phyloP scores from a whole-genome alignment of 1,140 invertebrate species.

The Bicyclus anynana region DNA sequence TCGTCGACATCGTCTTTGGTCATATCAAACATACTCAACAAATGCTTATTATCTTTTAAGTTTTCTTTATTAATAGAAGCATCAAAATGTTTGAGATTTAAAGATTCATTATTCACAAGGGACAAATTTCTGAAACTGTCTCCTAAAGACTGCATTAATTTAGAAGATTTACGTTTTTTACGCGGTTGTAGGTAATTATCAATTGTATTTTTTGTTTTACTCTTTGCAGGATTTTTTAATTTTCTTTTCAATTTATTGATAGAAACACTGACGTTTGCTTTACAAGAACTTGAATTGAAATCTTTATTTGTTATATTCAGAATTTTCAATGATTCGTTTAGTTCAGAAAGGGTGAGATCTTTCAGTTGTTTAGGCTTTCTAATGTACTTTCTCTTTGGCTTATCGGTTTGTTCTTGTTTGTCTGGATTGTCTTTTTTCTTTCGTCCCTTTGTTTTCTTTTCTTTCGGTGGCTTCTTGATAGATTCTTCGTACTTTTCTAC shows the following conservation, averaged over 20 bases:
- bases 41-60: conserved; percentile 16
- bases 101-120: conserved; percentile 13
- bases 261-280: conserved; percentile 49
- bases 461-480: conserved; percentile 77
- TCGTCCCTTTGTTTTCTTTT: conserved; percentile 73
- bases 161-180: conserved; percentile 39
- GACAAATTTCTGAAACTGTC: conserved; percentile 42
- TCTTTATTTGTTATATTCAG: conserved; percentile 41
- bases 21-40: conserved; percentile 51
- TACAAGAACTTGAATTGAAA: conserved; percentile 43
- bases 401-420: conserved; percentile 31
- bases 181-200: conserved; percentile 55
- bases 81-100: conserved; percentile 3
- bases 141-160: conserved; percentile 26
- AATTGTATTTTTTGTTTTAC: conserved; percentile 47
- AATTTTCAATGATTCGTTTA: conserved; percentile 49
- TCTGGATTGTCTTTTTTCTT: conserved; percentile 58
- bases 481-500: conserved; percentile 72
- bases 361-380: conserved; percentile 54
- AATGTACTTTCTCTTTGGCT: conserved; percentile 68
- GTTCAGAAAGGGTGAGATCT: conserved; percentile 26
- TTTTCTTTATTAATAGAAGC: conserved; percentile 28
- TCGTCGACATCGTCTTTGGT: conserved; percentile 64
- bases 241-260: conserved; percentile 56
- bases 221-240: conserved; percentile 41